These are phyloP conservation scores for Cataglyphis rosenhaueri DNA, from an alignment of 2,888 invertebrate genomes.

Conservation along the genomic window DNA sequence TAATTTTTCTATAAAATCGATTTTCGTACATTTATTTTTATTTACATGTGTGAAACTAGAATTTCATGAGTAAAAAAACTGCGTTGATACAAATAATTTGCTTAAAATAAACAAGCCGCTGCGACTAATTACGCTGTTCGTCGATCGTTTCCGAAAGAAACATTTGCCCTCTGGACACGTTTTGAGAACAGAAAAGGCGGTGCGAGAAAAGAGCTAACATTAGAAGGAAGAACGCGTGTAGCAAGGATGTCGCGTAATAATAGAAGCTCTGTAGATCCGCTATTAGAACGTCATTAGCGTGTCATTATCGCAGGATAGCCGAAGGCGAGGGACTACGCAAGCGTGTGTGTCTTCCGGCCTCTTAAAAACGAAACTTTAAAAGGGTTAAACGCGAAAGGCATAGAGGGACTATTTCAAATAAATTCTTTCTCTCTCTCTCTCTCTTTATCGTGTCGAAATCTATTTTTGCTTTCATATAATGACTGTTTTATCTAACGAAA, in stretches of 20 bases:
- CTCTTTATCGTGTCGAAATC: conserved; percentile 5
- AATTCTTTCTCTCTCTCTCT: neutral
- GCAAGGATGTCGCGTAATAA: conserved; percentile 51
- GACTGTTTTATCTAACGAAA: neutral
- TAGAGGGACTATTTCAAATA: conserved; percentile 6
- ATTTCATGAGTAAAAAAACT: neutral
- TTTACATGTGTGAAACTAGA: neutral
- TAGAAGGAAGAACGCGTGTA: conserved; percentile 2
- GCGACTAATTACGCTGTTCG: conserved; percentile 55
- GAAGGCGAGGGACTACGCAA: conserved; percentile 48
- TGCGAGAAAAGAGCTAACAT: neutral
- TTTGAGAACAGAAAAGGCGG: neutral
- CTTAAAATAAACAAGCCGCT: conserved; percentile 10
- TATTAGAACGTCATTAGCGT: conserved; percentile 66
- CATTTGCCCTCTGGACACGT: neutral
- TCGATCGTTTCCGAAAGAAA: neutral
- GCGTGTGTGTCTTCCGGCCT: conserved; percentile 35
- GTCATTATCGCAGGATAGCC: conserved; percentile 63
- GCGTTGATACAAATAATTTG: conserved; percentile 6
- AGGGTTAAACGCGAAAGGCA: neutral
- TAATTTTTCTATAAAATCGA: neutral
- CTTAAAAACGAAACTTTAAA: conserved; percentile 49
- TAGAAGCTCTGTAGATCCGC: conserved; percentile 56
- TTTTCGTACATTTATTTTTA: neutral
- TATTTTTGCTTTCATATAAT: conserved; percentile 3